Conservation (phyloP, 2,113 vertebrate species). For the Sorex araneus region DNA sequence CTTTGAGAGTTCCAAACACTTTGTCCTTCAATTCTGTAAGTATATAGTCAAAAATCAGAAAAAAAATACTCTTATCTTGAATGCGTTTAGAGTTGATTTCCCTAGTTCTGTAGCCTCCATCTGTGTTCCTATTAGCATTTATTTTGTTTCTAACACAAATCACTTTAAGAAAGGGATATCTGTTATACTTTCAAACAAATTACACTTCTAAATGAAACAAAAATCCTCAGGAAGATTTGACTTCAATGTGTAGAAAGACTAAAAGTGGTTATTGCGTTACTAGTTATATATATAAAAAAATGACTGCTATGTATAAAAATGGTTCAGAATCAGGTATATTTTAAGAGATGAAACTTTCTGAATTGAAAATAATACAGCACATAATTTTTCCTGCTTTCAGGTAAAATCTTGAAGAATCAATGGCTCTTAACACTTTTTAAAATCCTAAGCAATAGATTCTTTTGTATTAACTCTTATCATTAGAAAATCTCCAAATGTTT, state of each 20-base stretch:
- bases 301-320: conserved; percentile 6
- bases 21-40: background rate
- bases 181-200: conserved; percentile 68
- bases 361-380: background rate
- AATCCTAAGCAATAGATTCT: background rate
- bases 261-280: conserved; percentile 27
- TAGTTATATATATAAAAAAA: background rate
- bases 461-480: background rate
- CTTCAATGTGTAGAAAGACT: conserved; percentile 54
- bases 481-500: background rate
- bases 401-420: conserved; percentile 17
- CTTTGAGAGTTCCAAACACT: background rate
- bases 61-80: conserved; percentile 36
- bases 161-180: conserved; percentile 55
- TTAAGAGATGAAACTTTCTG: background rate
- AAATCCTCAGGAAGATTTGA: conserved; percentile 62
- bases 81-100: conserved; percentile 53
- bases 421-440: background rate
- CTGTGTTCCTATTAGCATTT: conserved; percentile 60
- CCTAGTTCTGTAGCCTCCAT: background rate
- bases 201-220: conserved; percentile 75
- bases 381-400: conserved; percentile 13
- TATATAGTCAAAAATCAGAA: background rate
- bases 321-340: conserved; percentile 39
- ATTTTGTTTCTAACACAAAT: conserved; percentile 73